phyloP scores from a whole-genome alignment of 2,888 invertebrate species.

The Eudasyphora cyanicolor region DNA sequence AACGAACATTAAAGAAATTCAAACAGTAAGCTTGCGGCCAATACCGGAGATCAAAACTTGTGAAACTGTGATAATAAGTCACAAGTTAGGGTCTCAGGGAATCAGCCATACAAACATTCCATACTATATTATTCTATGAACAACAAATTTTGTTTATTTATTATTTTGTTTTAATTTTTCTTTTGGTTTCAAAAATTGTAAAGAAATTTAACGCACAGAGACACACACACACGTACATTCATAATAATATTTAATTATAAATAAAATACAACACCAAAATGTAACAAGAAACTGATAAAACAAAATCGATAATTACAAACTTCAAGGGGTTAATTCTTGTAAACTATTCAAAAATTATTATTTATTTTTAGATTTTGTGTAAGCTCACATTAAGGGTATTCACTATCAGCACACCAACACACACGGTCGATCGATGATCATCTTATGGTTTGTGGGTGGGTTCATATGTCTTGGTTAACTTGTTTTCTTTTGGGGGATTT shows the following conservation, averaged over 20 bases:
- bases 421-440: neutral
- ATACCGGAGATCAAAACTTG: conserved; percentile 81
- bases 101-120: conserved; percentile 80
- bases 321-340: neutral
- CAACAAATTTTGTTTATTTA: conserved; percentile 25
- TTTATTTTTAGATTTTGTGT: no score
- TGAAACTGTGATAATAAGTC: conserved; percentile 81
- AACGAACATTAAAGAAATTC: conserved; percentile 46
- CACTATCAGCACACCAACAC: no score
- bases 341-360: no score
- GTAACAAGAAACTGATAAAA: conserved; percentile 15
- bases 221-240: conserved; percentile 45
- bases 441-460: neutral
- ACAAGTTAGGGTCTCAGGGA: conserved; percentile 81
- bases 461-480: conserved; percentile 31
- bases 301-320: neutral
- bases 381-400: conserved; percentile 35
- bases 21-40: conserved; percentile 80
- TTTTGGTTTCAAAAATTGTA: conserved; percentile 5
- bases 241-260: conserved; percentile 25
- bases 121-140: conserved; percentile 52
- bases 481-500: no score
- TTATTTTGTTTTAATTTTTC: neutral
- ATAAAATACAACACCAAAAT: conserved; percentile 39
- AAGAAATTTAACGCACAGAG: conserved; percentile 25